Base-by-base conservation (phyloP, 2,113 vertebrate genomes). In the Apaloderma vittatum region DNA sequence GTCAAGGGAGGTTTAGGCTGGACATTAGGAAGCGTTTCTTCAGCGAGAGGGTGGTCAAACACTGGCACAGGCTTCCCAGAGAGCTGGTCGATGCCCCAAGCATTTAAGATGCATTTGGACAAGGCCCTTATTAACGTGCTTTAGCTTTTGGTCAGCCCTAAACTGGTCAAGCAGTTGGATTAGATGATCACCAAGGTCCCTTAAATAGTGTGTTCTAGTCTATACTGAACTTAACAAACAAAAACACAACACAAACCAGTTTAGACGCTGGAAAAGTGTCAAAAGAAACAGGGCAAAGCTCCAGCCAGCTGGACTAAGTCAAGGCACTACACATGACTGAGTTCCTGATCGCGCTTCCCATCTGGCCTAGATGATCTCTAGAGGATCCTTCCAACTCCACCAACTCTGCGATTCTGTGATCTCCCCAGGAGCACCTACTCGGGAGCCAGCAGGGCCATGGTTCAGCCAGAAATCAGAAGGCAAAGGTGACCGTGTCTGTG, bases 401-500 rank as follows among this genome's bases (percentile, higher is more conserved):
- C 40, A 12, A 40, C 11, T 40, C 40, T 40, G 40, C 40, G 40
- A 40, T 40, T 40, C 40, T 40, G 11, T 40, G 40, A 40, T 40
- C 40, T 73, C n/a, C 13, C 37, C 45, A 34, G 6, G 30, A 20
- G 62, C 70, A n/a, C 76, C 57, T 37, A 22, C 49, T 49, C 34
- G 15, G 18, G 29, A 32, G n/a, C 43, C 62, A 52, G 23, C 0
- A 0, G 43, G 67, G 40, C 74, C 46, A 29, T 1, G 20, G 85
- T 3, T 36, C 14, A 37, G 81, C 21, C 73, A 43, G 12, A 63
- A 30, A 54, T 12, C 15, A 13, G 45, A 29, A 71, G 34, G 45
- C 48, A 87, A 51, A 72, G 36, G 52, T 37, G 8, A 13, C 48
- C 18, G 12, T 0, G 0, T 7, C 22, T 29, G 2, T 4, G 1